Base-by-base conservation (phyloP, 92 coral and sea anemone genomes). In the Parazoanthus atlanticus region DNA sequence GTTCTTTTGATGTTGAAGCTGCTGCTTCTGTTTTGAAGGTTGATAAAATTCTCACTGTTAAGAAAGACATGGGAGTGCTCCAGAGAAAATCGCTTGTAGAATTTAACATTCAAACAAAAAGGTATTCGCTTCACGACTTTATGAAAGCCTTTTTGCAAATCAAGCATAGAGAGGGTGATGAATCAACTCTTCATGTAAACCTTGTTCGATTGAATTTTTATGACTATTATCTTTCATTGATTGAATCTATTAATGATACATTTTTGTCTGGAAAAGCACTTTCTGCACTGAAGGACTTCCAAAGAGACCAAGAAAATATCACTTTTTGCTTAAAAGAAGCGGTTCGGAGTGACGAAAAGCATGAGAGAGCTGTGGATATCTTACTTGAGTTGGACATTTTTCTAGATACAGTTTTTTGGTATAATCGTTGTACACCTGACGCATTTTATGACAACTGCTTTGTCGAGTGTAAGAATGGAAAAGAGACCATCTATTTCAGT, bases 1-100 rank as follows among this genome's bases (percentile, higher is more conserved):
- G 66, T 54, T 49, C 85, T 29, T 81, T 81, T 65, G 85, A 81
- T 32, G 43, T 29, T 36, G 29, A 25, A 2, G 85, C 85, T 26
- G 85, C 72, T 21, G 73, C 13, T 49, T 49, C 16, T 8, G 13
- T 49, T 49, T 13, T 49, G 58, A 49, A 49, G 1, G 5, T 49
- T 25, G 73, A 81, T 2, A 38, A 29, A 3, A 11, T 30, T 8
- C 12, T 81, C 4, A 4, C 85, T 65, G 43, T 56, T 3, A 81
- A 81, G 38, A 81, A 15, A 34, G 72, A 30, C 0, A 30, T 81
- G 69, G 73, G 46, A 3, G 73, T 54, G 49, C 41, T 81, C 34
- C 16, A 43, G 46, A 65, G 71, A 31, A 81, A 65, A 34, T 81
- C 85, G 0, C 47, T 81, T 16, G 28, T 81, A 9, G 85, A 81